phyloP scores from a whole-genome alignment of 2,113 vertebrate genomes.

The Cebus imitator region DNA sequence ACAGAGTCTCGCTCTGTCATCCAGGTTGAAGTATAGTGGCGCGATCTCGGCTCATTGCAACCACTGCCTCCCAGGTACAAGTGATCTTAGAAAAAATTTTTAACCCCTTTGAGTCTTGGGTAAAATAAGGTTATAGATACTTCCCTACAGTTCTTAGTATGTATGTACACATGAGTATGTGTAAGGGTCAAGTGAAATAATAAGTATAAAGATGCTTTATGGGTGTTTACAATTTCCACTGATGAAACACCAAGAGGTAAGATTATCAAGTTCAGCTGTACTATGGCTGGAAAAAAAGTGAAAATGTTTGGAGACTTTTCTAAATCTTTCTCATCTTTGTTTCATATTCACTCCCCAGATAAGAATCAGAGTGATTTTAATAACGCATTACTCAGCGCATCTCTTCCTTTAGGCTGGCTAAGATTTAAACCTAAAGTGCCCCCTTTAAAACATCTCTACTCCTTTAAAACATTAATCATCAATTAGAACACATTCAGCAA shows the following conservation, averaged over 20 bases:
- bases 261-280: neutral
- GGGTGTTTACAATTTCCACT: neutral
- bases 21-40: too few relatives aligned
- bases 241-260: neutral
- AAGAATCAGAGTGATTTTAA: neutral
- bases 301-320: neutral
- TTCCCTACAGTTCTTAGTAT: neutral
- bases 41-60: too few relatives aligned
- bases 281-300: neutral
- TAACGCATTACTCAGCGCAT: neutral
- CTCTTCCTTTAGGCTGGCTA: neutral
- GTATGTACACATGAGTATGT: neutral
- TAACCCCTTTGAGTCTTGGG: neutral
- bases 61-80: too few relatives aligned
- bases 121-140: neutral
- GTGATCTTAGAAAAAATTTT: neutral
- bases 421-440: neutral
- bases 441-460: neutral
- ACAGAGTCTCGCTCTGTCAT: too few relatives aligned
- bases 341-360: neutral
- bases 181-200: neutral
- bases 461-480: constrained; percentile 18
- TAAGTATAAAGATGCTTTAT: neutral
- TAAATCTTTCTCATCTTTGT: neutral
- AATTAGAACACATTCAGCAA: neutral